Base-by-base conservation (phyloP, 2,888 invertebrate genomes). In the Catocala fraxini region DNA sequence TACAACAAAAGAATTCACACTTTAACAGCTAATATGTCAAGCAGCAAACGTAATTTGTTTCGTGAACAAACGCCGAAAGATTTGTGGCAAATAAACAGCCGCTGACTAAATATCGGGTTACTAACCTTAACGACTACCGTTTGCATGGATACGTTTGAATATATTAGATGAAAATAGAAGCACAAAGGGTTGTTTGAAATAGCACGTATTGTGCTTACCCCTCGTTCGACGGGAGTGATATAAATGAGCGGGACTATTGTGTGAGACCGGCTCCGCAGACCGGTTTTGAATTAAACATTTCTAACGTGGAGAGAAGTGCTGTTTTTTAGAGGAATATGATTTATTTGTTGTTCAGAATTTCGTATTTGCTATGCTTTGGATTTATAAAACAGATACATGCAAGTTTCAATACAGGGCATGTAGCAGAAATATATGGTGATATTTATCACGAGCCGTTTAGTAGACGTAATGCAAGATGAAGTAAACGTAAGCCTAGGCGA, bases 71-170 rank as follows among this genome's bases (percentile, higher is more conserved):
- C 6, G 41, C n/a, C 39, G 60, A 65, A 63, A 72, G 84, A 89
- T 87, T 87, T 85, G 88, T 90, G 72, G 88, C 84, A 75, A 87
- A 86, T 87, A 87, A 89, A 90, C 88, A 75, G 81, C 77, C 68
- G 63, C 75, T 81, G 82, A 73, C 71, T 75, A 73, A 77, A 77
- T 85, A 81, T 88, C 81, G 65, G 59, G 81, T 88, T 85, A 79
- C 87, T 59, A 54, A 68, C 49, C 39, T 39, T 59, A 72, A 70
- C 68, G 80, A 71, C 70, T 73, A 53, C 71, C 70, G 67, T 56
- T 68, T 61, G 65, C 51, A 65, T 25, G 25, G 25, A 73, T 71
- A 63, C 56, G 64, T 76, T 73, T 66, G 60, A 68, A 77, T 77
- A 75, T 62, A 65, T 68, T 74, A 68, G 60, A 75, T 64, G 68